Percentiles rank a stretch among this genome's conserved stretches.
Evolutionary conservation across 2,113 vertebrate species (phyloP).

Genomic region (Crotalus helleri): DNA sequence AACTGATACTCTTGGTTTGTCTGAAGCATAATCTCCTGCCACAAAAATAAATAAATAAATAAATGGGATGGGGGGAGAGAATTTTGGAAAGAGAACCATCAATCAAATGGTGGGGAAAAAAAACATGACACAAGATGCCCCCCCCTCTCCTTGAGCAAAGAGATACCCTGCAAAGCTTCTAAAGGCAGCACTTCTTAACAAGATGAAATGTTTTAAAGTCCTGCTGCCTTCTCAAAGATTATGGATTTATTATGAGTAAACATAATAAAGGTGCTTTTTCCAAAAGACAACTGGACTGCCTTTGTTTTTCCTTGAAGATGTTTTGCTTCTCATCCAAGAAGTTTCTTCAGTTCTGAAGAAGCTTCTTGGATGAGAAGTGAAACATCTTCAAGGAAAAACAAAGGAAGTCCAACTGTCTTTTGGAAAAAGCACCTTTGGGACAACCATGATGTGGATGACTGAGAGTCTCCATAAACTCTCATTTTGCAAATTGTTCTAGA

Average conservation of each 20-base stretch:
- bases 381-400: not conserved
- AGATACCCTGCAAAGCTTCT: not conserved
- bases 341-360: not conserved
- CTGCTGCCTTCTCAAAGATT: not conserved
- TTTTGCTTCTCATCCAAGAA: too few species aligned
- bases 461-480: not conserved
- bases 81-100: not conserved
- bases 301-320: too few species aligned
- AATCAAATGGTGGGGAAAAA: not conserved
- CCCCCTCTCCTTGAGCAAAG: not conserved
- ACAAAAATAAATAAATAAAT: not conserved
- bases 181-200: not conserved
- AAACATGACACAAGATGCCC: not conserved
- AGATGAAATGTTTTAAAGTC: not conserved
- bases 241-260: not conserved
- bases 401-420: not conserved
- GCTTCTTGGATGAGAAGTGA: not conserved
- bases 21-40: not conserved
- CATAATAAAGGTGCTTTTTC: not conserved
- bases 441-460: not conserved
- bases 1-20: not conserved
- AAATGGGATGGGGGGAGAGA: not conserved
- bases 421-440: not conserved
- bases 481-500: not conserved
- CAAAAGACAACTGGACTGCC: not conserved